A percentile compares a stretch with the other conserved stretches of the same genome.
Evolutionary conservation across 2,113 vertebrate genomes (phyloP).

Genomic region (Hymenochirus boettgeri): DNA sequence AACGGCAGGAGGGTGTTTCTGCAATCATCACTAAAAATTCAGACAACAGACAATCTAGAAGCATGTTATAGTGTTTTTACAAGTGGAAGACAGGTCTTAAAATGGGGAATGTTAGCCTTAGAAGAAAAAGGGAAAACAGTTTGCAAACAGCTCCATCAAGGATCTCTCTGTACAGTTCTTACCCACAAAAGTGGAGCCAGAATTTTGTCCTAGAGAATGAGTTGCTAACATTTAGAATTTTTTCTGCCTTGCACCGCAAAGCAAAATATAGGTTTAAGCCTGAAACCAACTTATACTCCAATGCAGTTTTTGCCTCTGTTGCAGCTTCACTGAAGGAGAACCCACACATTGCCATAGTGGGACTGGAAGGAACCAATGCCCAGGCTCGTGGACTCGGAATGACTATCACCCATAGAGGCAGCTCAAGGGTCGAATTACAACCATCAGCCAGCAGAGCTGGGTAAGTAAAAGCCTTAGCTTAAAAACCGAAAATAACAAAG

Average conservation of each 20-base stretch:
- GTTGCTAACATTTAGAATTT: conserved; percentile 70
- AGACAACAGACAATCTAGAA: conserved; percentile 1
- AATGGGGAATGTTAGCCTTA: conserved; percentile 62
- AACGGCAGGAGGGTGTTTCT: conserved; percentile 21
- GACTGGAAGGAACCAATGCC: conserved; percentile 70
- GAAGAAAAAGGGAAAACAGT: conserved; percentile 49
- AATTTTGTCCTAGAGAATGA: conserved; percentile 72
- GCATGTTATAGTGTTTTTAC: not conserved
- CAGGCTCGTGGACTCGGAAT: conserved; percentile 74
- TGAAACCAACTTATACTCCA: conserved; percentile 57
- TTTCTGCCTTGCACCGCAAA: conserved; percentile 60
- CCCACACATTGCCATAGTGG: conserved; percentile 55
- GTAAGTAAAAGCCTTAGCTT: conserved; percentile 59
- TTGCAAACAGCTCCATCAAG: conserved; percentile 44
- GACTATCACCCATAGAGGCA: conserved; percentile 74
- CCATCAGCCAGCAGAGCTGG: conserved; percentile 64
- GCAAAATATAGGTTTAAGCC: conserved; percentile 44
- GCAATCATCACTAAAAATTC: conserved; percentile 8
- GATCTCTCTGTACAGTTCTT: conserved; percentile 60
- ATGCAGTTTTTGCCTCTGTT: conserved; percentile 61
- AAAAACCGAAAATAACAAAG: no score
- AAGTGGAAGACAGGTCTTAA: conserved; percentile 38
- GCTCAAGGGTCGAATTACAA: conserved; percentile 59
- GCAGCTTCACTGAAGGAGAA: conserved; percentile 70
- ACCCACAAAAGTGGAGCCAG: conserved; percentile 63